Evolutionary conservation across 2,113 vertebrate species (phyloP).

Genomic region (Chloebia gouldiae): DNA sequence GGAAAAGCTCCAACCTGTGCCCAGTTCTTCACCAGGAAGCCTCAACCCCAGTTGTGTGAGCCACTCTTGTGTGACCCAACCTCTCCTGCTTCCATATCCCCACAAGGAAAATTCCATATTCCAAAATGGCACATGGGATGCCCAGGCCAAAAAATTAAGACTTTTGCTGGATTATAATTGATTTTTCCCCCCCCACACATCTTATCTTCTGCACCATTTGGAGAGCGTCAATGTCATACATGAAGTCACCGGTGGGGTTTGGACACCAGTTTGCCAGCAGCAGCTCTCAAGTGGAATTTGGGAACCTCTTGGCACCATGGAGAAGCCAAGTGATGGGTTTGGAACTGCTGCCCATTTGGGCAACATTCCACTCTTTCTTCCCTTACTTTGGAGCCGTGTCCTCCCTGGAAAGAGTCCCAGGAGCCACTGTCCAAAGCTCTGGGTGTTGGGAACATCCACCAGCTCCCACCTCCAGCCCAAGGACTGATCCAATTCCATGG

Average conservation of each 20-base stretch:
- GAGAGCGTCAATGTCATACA: fast-evolving
- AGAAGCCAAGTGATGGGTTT: not conserved
- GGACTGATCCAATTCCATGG: fast-evolving
- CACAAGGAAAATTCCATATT: not conserved
- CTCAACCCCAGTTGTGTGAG: fast-evolving
- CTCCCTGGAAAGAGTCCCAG: not conserved
- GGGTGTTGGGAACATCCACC: not conserved
- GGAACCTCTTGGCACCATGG: fast-evolving
- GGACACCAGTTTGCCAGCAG: not conserved
- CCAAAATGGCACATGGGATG: fast-evolving
- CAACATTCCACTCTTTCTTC: not conserved
- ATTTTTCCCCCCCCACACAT: not conserved
- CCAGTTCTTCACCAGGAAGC: not conserved
- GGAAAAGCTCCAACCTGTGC: not conserved
- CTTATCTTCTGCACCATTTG: not conserved
- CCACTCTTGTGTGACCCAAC: not conserved
- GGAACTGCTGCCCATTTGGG: not conserved
- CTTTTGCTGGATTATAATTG: not conserved
- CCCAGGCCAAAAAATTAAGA: not conserved
- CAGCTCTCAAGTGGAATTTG: fast-evolving
- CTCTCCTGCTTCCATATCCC: not conserved
- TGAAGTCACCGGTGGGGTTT: not conserved
- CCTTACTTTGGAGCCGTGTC: fast-evolving
- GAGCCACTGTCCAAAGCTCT: not conserved
- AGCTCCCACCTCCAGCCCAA: not conserved